Base-by-base conservation (phyloP, 2,113 vertebrate species). In the Nannobrachium achirus region DNA sequence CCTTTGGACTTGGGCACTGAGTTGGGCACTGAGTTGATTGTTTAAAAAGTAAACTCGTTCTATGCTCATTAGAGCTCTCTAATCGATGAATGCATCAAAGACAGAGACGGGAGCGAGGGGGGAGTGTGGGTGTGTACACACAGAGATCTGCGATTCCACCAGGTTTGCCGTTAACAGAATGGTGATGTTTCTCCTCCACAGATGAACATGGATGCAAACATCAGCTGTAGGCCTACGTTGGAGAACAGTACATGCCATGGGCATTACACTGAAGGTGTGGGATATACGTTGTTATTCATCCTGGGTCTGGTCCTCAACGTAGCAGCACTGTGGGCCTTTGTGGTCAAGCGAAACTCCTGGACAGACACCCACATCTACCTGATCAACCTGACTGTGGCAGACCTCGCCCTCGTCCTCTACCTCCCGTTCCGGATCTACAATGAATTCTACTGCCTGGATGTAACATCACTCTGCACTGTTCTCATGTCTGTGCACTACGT, bases 351-450 rank as follows among this genome's bases (percentile, higher is more conserved):
- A 20, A 8, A 7, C 1, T 16, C 50, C 20, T 93, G 89, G 91
- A 91, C 76, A 1, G 86, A 88, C 73, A 90, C 73, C 18, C 89
- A 93, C 63, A 64, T 93, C 72, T 93, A 90, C 82, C 89, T 89
- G 83, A 38, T 91, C 40, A 92, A 91, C 80, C 71, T 93, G 67
- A 65, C 33, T 4, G 0, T 81, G 4, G 89, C 91, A 0, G 89
- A 93, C 20, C 71, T 53, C 8, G 6, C 76, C 58, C 75, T 92
- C 49, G 45, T 91, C 56, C 1, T 91, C 19, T 89, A 87, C 74
- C 80, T 93, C 0, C 89, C 89, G 18, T 82, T 92, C 8, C 78
- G 79, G 62, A 82, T 92, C 51, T 80, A 70, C 0, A 57, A 92
- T 1, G 53, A 75, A 19, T 85, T 87, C 64, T 48, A 15, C 48